A percentile compares a stretch with the other conserved stretches of the same genome.
Evolutionary conservation across 2,888 invertebrate genomes (phyloP).

Genomic region (Lissocephala sabroskyi): DNA sequence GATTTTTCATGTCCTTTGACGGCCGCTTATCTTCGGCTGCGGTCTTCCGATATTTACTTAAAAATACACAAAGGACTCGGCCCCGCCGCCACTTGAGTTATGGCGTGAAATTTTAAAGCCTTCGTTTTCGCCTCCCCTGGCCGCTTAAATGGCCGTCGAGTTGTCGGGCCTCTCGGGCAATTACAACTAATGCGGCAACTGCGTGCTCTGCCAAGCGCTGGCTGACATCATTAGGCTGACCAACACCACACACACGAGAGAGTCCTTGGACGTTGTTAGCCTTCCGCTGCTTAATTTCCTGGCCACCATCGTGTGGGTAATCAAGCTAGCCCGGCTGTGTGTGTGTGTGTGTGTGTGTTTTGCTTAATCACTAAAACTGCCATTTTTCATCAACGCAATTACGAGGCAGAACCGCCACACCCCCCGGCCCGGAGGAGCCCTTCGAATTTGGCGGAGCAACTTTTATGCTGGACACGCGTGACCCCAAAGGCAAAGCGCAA

Average conservation of each 20-base stretch:
- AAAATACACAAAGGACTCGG: slow-evolving; percentile 43
- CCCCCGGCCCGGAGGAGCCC: no score
- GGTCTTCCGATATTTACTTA: slow-evolving; percentile 50
- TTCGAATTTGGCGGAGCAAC: not conserved
- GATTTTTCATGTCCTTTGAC: slow-evolving; percentile 31
- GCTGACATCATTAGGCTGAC: slow-evolving; percentile 54
- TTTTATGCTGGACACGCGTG: slow-evolving; percentile 2
- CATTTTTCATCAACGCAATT: slow-evolving; percentile 62
- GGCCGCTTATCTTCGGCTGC: slow-evolving; percentile 20
- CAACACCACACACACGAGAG: slow-evolving; percentile 13
- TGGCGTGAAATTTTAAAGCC: slow-evolving; percentile 16
- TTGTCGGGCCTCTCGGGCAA: slow-evolving; percentile 32
- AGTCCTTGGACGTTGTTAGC: no score
- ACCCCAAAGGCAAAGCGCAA: slow-evolving; percentile 6
- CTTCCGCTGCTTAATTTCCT: slow-evolving; percentile 62
- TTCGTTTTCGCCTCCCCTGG: no score
- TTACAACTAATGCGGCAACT: slow-evolving; percentile 59
- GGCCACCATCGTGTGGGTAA: slow-evolving; percentile 57
- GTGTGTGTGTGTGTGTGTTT: slow-evolving; percentile 9
- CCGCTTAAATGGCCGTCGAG: not conserved
- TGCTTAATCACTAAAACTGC: slow-evolving; percentile 61
- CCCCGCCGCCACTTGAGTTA: slow-evolving; percentile 11
- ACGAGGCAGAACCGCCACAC: no score
- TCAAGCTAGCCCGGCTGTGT: slow-evolving; percentile 36
- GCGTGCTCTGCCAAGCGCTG: slow-evolving; percentile 44